These are phyloP conservation scores for Falco concolor DNA, from an alignment of 2,797 vertebrate genomes.

Conservation along the genomic window DNA sequence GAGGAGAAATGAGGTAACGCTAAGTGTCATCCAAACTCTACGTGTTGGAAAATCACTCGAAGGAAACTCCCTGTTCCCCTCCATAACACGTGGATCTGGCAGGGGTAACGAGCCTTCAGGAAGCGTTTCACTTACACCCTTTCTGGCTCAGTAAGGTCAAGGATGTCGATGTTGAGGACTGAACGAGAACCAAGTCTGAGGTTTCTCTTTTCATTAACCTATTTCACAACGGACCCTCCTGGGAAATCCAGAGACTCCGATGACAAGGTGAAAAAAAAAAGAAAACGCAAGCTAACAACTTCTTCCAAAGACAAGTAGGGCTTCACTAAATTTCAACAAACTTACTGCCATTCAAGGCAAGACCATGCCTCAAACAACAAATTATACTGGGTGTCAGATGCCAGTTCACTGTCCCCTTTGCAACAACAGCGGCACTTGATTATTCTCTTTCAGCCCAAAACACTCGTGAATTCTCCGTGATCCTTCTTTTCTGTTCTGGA, in stretches of 20 bases:
- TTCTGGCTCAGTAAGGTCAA: constrained; percentile 58
- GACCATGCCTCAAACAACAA: constrained; percentile 26
- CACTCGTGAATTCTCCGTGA: background rate
- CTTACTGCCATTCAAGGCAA: constrained; percentile 6
- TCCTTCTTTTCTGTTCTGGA: background rate
- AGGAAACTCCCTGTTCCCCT: constrained; percentile 51
- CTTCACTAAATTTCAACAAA: constrained; percentile 17
- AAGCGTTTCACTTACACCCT: constrained; percentile 6
- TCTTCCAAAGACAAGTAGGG: constrained; percentile 50
- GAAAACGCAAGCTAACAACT: constrained; percentile 25
- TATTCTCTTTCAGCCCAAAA: constrained; percentile 23
- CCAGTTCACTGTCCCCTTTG: constrained; percentile 3
- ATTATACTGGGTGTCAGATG: background rate
- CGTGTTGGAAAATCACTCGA: constrained; percentile 39
- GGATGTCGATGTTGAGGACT: constrained; percentile 25
- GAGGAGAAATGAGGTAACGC: constrained; percentile 61
- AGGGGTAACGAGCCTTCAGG: background rate
- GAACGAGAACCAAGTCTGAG: constrained; percentile 48
- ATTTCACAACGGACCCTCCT: constrained; percentile 43
- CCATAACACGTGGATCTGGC: background rate
- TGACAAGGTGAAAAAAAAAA: constrained; percentile 44
- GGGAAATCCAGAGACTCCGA: constrained; percentile 52
- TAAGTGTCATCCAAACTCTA: constrained; percentile 41
- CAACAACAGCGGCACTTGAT: background rate
- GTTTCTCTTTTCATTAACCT: constrained; percentile 54